Evolutionary conservation across 2,797 vertebrate species (phyloP).

Genomic region (Odontamblyopus lacepedii): DNA sequence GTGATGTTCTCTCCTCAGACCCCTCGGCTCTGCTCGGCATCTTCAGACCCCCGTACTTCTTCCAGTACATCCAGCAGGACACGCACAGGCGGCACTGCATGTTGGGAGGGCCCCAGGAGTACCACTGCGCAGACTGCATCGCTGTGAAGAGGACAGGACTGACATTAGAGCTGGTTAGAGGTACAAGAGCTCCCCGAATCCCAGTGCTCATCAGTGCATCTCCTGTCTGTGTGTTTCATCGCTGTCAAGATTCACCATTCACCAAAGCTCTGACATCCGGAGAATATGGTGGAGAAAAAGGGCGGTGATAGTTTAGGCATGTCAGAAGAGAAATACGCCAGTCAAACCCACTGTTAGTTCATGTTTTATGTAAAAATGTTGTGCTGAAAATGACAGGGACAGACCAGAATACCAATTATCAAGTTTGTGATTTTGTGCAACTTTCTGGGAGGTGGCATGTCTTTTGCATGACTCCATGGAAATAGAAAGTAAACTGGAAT

Average conservation of each 20-base stretch:
- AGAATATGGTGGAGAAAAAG: background rate
- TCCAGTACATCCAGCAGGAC: slow-evolving; percentile 98
- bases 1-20: slow-evolving; percentile 88
- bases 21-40: slow-evolving; percentile 94
- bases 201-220: slow-evolving; percentile 23
- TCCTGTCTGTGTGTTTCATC: background rate
- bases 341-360: too few relatives aligned
- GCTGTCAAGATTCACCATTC: slow-evolving; percentile 6
- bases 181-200: slow-evolving; percentile 4
- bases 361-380: too few relatives aligned
- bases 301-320: background rate
- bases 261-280: background rate
- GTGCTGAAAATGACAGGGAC: too few relatives aligned
- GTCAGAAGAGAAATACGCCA: background rate
- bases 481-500: too few relatives aligned
- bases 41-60: slow-evolving; percentile 97
- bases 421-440: too few relatives aligned
- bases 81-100: slow-evolving; percentile 97
- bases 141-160: slow-evolving; percentile 70
- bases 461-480: too few relatives aligned
- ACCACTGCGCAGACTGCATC: slow-evolving; percentile 95
- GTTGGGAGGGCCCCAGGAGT: slow-evolving; percentile 97
- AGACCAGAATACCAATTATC: too few relatives aligned
- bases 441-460: too few relatives aligned
- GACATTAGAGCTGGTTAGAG: slow-evolving; percentile 19